Evolutionary conservation across 2,113 vertebrate species (phyloP).

Genomic region (Nycticorax nycticorax): DNA sequence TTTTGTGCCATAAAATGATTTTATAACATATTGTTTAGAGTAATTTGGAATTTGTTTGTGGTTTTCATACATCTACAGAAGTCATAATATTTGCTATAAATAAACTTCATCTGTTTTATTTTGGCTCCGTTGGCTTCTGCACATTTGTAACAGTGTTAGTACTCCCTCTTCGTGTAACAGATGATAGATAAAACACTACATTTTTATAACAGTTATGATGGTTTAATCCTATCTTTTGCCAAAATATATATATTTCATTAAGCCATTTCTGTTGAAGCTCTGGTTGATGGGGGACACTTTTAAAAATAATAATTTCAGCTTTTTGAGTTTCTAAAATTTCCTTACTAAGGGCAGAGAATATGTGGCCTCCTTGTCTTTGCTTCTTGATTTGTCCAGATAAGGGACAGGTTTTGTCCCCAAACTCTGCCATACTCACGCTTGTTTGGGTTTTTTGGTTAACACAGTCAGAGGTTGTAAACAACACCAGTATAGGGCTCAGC

Average conservation of each 20-base stretch:
- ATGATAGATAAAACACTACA: not conserved
- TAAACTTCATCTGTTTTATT: conserved; percentile 14
- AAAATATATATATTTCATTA: not conserved
- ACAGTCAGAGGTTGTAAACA: not conserved
- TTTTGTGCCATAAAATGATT: not conserved
- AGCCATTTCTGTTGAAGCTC: not conserved
- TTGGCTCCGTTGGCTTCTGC: not conserved
- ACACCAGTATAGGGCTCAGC: not conserved
- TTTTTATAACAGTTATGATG: not conserved
- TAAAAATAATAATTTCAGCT: not conserved
- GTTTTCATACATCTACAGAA: not conserved
- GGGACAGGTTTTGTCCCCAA: not conserved
- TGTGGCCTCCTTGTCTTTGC: not conserved
- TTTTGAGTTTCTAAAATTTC: not conserved
- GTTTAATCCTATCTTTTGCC: not conserved
- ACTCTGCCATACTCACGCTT: not conserved
- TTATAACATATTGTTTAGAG: not conserved
- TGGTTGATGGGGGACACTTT: not conserved
- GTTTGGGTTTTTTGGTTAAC: not conserved
- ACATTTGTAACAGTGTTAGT: not conserved
- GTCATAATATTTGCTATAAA: conserved; percentile 25
- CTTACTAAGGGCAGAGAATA: not conserved
- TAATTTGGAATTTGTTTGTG: conserved; percentile 20
- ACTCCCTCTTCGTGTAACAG: not conserved
- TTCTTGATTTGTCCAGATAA: not conserved